Conservation (phyloP, 2,797 vertebrate genomes). For the Parauchenoglanis ngamensis region DNA sequence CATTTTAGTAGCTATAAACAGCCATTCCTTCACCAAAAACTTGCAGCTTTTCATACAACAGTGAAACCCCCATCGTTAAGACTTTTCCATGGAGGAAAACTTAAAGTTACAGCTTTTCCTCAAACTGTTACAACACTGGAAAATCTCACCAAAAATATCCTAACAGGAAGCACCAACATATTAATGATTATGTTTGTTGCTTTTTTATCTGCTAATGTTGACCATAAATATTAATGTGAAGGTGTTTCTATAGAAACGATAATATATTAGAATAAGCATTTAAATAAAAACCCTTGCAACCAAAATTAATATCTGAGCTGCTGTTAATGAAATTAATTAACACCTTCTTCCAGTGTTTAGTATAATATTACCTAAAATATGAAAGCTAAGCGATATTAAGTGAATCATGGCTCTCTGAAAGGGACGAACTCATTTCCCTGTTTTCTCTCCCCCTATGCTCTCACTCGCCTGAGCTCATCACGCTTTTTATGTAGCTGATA, state of each 20-base stretch:
- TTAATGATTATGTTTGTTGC: background rate
- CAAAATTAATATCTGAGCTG: background rate
- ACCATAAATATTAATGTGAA: background rate
- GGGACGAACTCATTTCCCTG: background rate
- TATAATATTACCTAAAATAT: background rate
- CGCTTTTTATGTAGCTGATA: constrained; percentile 5
- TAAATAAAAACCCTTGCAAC: background rate
- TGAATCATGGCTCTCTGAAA: background rate
- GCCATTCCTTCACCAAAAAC: background rate
- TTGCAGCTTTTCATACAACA: background rate
- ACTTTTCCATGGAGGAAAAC: background rate
- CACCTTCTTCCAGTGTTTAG: background rate
- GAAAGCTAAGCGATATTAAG: background rate
- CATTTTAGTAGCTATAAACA: background rate
- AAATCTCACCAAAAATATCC: background rate
- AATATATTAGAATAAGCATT: too few species aligned
- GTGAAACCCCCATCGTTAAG: background rate
- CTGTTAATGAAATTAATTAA: background rate
- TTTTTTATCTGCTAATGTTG: background rate
- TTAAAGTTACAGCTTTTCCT: background rate
- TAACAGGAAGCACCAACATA: background rate
- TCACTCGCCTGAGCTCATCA: background rate
- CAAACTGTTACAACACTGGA: background rate
- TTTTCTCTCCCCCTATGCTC: background rate
- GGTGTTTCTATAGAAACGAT: background rate